These are phyloP conservation scores for Drosophila birchii DNA, from an alignment of 2,888 invertebrate species.

Conservation along the genomic window DNA sequence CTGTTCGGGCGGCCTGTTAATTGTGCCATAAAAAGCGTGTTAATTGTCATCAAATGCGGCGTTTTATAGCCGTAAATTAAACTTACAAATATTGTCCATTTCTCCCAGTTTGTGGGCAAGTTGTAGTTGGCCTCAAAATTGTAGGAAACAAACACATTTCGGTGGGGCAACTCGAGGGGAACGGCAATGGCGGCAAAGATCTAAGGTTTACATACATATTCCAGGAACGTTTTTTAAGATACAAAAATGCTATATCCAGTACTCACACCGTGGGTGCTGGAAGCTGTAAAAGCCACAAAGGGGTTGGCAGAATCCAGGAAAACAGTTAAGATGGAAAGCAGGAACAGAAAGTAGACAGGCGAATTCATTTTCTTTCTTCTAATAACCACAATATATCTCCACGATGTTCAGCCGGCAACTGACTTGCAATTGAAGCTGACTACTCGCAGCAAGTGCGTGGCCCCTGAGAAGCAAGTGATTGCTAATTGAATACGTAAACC, in stretches of 20 bases:
- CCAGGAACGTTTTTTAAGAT: no score
- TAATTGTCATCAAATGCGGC: slow-evolving; percentile 50
- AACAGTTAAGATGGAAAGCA: slow-evolving; percentile 28
- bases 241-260: neutral
- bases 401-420: slow-evolving; percentile 46
- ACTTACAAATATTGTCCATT: slow-evolving; percentile 80
- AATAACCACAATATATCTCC: slow-evolving; percentile 16
- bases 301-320: slow-evolving; percentile 24
- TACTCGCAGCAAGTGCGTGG: slow-evolving; percentile 41
- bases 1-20: slow-evolving; percentile 56
- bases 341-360: neutral
- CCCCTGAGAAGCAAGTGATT: slow-evolving; percentile 25
- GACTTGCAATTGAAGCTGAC: slow-evolving; percentile 20
- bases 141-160: slow-evolving; percentile 90
- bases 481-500: slow-evolving; percentile 58
- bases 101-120: slow-evolving; percentile 86
- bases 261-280: slow-evolving; percentile 83
- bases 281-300: slow-evolving; percentile 75
- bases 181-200: slow-evolving; percentile 90
- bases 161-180: slow-evolving; percentile 89
- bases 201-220: slow-evolving; percentile 82
- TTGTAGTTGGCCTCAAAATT: slow-evolving; percentile 90
- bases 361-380: slow-evolving; percentile 36
- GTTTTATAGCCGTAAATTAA: slow-evolving; percentile 51
- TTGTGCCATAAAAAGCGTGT: slow-evolving; percentile 54